Conservation (phyloP, 2,797 vertebrate species). For the Buceros bicornis region DNA sequence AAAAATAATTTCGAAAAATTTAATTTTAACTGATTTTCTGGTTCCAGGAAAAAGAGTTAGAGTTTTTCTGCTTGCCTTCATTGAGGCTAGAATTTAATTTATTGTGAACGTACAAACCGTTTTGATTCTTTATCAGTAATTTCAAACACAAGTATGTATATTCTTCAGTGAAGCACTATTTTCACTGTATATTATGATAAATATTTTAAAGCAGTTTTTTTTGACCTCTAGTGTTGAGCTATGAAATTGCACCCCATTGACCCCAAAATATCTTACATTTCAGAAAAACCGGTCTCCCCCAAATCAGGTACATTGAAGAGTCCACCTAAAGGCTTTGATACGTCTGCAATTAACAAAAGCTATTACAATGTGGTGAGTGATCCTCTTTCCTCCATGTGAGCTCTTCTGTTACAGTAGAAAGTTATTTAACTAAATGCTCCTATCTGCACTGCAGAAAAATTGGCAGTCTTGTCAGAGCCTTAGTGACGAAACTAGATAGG, state of each 20-base stretch:
- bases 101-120: background rate
- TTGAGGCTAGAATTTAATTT: background rate
- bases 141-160: background rate
- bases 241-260: slow-evolving; percentile 53
- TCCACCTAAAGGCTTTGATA: slow-evolving; percentile 94
- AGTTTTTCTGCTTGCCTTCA: background rate
- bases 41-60: background rate
- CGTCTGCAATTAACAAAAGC: slow-evolving; percentile 94
- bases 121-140: background rate
- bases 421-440: background rate
- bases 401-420: background rate
- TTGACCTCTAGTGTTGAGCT: slow-evolving; percentile 57
- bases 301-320: slow-evolving; percentile 96
- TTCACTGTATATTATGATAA: background rate
- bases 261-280: slow-evolving; percentile 44
- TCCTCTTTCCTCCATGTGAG: background rate
- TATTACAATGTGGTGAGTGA: slow-evolving; percentile 96
- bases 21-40: background rate
- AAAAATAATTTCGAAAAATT: background rate
- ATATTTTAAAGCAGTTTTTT: slow-evolving; percentile 27
- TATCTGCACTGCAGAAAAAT: background rate
- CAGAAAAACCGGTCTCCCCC: slow-evolving; percentile 96
- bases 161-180: background rate
- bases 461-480: background rate
- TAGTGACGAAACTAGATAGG: background rate